These are phyloP conservation scores for Volucella inanis DNA, from an alignment of 2,888 invertebrate genomes.

Conservation along the genomic window DNA sequence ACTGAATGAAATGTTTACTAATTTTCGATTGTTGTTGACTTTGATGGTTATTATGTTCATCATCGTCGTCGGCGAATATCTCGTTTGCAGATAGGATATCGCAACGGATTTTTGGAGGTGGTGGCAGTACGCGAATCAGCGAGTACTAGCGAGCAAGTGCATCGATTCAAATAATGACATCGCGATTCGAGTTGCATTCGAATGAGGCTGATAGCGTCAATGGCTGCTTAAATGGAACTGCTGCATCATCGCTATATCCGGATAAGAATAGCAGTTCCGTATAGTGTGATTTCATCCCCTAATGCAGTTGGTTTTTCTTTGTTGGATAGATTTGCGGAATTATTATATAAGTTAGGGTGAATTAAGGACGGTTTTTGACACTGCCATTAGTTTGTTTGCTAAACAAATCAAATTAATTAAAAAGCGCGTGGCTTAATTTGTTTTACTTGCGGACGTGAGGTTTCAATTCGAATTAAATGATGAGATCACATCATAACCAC, in stretches of 20 bases:
- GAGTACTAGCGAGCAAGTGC: slow-evolving; percentile 45
- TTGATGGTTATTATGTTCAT: slow-evolving; percentile 72
- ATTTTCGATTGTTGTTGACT: slow-evolving; percentile 73
- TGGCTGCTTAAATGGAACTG: slow-evolving; percentile 40
- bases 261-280: slow-evolving; percentile 5
- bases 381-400: slow-evolving; percentile 49
- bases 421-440: slow-evolving; percentile 47
- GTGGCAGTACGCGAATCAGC: slow-evolving; percentile 14
- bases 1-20: slow-evolving; percentile 54
- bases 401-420: slow-evolving; percentile 67
- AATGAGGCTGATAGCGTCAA: slow-evolving; percentile 49
- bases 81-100: slow-evolving; percentile 17
- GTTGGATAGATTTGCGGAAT: slow-evolving; percentile 14
- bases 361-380: slow-evolving; percentile 51
- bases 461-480: slow-evolving; percentile 13
- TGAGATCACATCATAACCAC: slow-evolving; percentile 19
- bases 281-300: slow-evolving; percentile 39
- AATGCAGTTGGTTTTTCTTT: slow-evolving; percentile 41
- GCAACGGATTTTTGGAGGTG: background rate
- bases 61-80: slow-evolving; percentile 42
- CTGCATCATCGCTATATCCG: slow-evolving; percentile 46
- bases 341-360: background rate
- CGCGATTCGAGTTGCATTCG: slow-evolving; percentile 70
- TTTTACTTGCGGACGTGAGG: slow-evolving; percentile 27
- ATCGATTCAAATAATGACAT: slow-evolving; percentile 70